Conservation (phyloP, 2,113 vertebrate genomes). For the Benitochromis conjunctus region DNA sequence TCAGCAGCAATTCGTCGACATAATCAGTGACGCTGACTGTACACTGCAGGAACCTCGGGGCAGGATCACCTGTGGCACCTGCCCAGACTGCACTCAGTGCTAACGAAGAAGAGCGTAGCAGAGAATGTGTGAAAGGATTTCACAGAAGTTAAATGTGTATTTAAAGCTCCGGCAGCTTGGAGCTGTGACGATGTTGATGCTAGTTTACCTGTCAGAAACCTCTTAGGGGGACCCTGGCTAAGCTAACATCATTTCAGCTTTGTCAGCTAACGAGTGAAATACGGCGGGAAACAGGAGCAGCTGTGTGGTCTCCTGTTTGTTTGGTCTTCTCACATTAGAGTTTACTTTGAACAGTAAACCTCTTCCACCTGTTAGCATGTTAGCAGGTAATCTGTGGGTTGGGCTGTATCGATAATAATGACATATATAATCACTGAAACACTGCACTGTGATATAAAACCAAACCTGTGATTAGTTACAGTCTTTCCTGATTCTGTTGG, state of each 20-base stretch:
- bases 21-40: not conserved
- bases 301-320: not conserved
- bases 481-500: not conserved
- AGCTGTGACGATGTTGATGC: not conserved
- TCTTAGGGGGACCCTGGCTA: not conserved
- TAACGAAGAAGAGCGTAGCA: not conserved
- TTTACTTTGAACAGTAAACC: not conserved
- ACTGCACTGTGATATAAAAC: not conserved
- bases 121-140: not conserved
- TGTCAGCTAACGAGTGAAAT: not conserved
- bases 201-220: not conserved
- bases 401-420: not conserved
- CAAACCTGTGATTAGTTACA: not conserved
- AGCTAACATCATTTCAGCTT: not conserved
- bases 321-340: not conserved
- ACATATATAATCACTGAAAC: not conserved
- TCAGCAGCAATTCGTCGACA: not conserved
- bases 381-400: accelerated
- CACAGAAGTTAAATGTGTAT: not conserved
- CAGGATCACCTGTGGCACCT: not conserved
- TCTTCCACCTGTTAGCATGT: not conserved
- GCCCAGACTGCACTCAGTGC: not conserved
- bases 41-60: not conserved
- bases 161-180: not conserved
- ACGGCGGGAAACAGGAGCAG: accelerated